These are phyloP conservation scores for Syngnathoides biaculeatus DNA, from an alignment of 2,113 vertebrate species.

Conservation along the genomic window DNA sequence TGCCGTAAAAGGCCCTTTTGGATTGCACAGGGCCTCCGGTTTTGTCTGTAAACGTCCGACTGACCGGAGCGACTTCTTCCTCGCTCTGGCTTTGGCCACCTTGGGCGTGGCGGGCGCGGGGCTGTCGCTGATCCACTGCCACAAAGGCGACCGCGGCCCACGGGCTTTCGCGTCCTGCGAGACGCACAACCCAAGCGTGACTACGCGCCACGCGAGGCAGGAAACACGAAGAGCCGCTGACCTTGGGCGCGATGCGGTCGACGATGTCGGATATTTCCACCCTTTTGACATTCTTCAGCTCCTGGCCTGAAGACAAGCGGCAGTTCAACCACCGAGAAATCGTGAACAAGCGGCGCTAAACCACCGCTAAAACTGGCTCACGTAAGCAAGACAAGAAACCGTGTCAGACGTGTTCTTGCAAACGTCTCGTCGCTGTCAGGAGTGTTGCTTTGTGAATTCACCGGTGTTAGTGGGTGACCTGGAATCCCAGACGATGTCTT, in stretches of 20 bases:
- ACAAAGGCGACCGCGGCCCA: conserved; percentile 71
- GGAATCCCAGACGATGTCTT: conserved; percentile 74
- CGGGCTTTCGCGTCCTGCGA: conserved; percentile 74
- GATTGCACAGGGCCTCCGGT: too few relatives aligned
- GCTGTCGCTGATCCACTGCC: conserved; percentile 87
- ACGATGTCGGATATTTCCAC: conserved; percentile 92
- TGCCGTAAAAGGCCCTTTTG: too few relatives aligned
- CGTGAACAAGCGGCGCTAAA: too few relatives aligned
- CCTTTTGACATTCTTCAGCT: conserved; percentile 58
- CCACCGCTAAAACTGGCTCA: too few relatives aligned
- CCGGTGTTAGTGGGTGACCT: conserved; percentile 63
- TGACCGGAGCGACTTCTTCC: conserved; percentile 75
- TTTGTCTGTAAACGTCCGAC: not conserved
- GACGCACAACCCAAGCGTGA: not conserved
- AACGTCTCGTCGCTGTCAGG: too few relatives aligned
- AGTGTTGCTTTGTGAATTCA: conserved; percentile 21
- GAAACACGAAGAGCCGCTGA: conserved; percentile 66
- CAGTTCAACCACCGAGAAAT: not conserved
- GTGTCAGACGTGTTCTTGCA: too few relatives aligned
- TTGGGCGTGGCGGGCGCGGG: conserved; percentile 83
- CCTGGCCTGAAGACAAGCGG: conserved; percentile 51
- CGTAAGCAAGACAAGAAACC: too few relatives aligned
- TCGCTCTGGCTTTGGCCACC: conserved; percentile 65
- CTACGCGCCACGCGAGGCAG: too few relatives aligned
- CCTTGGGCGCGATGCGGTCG: conserved; percentile 90